A percentile compares a stretch with the other conserved stretches of the same genome.
Conservation (phyloP, 2,888 invertebrate genomes). For the Exocentrus adspersus region DNA sequence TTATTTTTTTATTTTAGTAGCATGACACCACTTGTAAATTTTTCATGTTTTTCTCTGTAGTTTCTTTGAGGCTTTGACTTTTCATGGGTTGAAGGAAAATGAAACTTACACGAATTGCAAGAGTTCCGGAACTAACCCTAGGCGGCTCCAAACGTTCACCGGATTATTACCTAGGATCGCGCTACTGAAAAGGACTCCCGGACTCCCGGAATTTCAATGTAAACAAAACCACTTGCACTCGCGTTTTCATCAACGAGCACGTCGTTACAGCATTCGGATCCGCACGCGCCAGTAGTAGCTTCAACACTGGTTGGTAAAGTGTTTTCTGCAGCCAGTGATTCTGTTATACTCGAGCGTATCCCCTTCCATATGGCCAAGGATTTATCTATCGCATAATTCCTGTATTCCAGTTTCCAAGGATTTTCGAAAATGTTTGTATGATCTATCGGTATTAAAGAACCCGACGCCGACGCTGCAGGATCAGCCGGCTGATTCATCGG, state of each 20-base stretch:
- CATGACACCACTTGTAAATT: no score
- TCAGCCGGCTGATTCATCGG: not conserved
- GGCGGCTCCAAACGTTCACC: not conserved
- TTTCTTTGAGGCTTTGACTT: no score
- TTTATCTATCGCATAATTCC: conserved; percentile 26
- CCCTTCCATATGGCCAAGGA: conserved; percentile 36
- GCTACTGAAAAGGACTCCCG: not conserved
- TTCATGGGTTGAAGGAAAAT: no score
- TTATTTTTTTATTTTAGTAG: no score
- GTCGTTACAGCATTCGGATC: conserved; percentile 14
- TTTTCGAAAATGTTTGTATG: conserved; percentile 8
- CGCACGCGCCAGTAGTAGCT: conserved; percentile 36
- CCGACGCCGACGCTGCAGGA: no score
- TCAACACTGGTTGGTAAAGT: conserved; percentile 39
- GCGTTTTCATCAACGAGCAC: conserved; percentile 26
- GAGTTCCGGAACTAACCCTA: not conserved
- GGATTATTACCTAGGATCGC: not conserved
- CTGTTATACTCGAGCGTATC: conserved; percentile 28
- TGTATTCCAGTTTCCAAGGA: conserved; percentile 15
- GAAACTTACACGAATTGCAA: not conserved
- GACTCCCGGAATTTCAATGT: conserved; percentile 3
- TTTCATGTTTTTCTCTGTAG: no score
- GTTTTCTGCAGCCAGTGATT: conserved; percentile 33
- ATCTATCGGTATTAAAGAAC: conserved; percentile 1
- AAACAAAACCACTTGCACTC: conserved; percentile 15